Evolutionary conservation across 1,140 invertebrate species (phyloP).

Genomic region (Drosophila bocqueti): DNA sequence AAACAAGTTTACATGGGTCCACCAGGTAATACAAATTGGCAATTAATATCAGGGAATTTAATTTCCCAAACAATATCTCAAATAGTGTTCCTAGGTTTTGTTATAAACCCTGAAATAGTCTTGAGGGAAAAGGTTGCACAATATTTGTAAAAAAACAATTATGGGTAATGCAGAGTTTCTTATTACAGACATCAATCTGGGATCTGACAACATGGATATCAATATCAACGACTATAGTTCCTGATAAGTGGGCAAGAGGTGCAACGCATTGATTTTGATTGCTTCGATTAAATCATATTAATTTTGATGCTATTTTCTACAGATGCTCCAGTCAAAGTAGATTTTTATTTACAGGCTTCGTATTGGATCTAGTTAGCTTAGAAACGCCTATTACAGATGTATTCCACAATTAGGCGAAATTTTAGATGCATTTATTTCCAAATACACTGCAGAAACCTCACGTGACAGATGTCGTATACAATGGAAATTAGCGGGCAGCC

Average conservation of each 20-base stretch:
- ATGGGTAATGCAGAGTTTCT: neutral
- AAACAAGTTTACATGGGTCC: accelerated
- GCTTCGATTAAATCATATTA: neutral
- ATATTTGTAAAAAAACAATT: neutral
- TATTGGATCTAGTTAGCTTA: constrained; percentile 16
- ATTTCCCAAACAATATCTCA: neutral
- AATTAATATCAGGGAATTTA: neutral
- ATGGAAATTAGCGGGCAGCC: constrained; percentile 14
- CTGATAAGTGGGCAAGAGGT: neutral
- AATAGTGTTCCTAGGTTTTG: too few relatives aligned
- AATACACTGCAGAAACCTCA: constrained; percentile 1
- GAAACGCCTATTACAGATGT: neutral
- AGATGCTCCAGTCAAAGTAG: neutral
- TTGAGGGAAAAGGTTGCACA: neutral
- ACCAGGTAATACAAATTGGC: neutral
- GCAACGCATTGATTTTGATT: neutral
- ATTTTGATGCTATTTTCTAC: too few relatives aligned
- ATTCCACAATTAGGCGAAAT: neutral
- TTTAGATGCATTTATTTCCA: neutral
- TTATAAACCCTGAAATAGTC: too few relatives aligned
- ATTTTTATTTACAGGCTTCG: neutral
- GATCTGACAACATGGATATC: neutral
- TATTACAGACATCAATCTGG: neutral
- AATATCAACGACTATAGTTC: neutral
- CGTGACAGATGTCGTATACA: constrained; percentile 14